Evolutionary conservation across 2,888 invertebrate genomes (phyloP), one percentile per base, ranked within the genome.

Genomic region (Aplocera efformata): DNA sequence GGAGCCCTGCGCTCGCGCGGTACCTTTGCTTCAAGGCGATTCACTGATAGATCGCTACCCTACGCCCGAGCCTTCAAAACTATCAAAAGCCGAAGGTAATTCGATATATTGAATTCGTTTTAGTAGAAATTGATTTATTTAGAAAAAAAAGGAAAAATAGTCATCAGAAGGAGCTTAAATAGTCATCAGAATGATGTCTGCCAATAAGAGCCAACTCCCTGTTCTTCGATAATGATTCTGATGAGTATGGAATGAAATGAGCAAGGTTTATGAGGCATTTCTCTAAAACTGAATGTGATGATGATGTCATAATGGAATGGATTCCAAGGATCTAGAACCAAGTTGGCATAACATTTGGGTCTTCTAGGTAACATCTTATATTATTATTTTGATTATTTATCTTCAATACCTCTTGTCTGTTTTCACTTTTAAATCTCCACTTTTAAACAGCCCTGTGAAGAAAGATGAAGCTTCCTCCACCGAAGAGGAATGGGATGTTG

Each of bases 1-100:
- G 90, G 90, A 68, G 80, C 84, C 37, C 79, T 89, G 56, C 86
- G 90, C 68, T 86, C 89, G 57, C 86, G 91, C 58, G 81, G 88
- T 60, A 61, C 79, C 46, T 83, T 80, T 70, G 53, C 69, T 62
- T 56, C 79, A 49, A 67, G 88, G 58, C 78, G 84, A 53, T 83
- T 77, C 68, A 63, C 71, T 36, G 84, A 84, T 48, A 68, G 83
- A 45, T 70, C 83, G 63, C 77, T 84, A 51, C 74, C 75, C 22
- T 84, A 81, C 69, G 74, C 79, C 53, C 81, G 86, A 39, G 76
- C 78, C 43, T 86, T 79, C 78, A 80, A 79, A 76, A 62, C 82
- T 63, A 67, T 82, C 65, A 89, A 88, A 63, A 76, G 80, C 58
- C 73, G 85, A 85, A 89, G 88, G 88, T 89, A 89, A 89, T 70